Percentiles rank a stretch among this genome's conserved stretches.
phyloP scores from a whole-genome alignment of 2,888 invertebrate genomes.

The Sicus ferrugineus region DNA sequence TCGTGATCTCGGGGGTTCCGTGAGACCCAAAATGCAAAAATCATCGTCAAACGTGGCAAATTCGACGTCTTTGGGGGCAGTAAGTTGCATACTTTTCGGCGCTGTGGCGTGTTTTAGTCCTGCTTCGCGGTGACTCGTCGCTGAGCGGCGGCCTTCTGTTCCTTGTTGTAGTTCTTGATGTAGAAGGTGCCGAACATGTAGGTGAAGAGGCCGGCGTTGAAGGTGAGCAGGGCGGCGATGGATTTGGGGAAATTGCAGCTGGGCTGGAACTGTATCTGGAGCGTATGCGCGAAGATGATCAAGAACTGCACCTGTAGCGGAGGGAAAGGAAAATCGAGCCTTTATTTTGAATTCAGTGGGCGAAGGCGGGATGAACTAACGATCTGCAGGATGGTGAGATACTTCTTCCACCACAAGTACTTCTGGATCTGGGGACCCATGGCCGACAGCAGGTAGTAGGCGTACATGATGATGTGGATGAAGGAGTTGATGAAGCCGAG shows the following conservation, averaged over 20 bases:
- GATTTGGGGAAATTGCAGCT: slow-evolving; percentile 77
- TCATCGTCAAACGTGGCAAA: neutral
- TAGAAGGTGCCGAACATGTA: slow-evolving; percentile 84
- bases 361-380: slow-evolving; percentile 66
- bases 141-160: slow-evolving; percentile 48
- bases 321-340: neutral
- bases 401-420: slow-evolving; percentile 94
- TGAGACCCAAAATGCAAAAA: too few species aligned
- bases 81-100: neutral
- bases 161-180: slow-evolving; percentile 71
- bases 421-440: slow-evolving; percentile 88
- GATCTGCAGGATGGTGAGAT: slow-evolving; percentile 87
- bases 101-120: slow-evolving; percentile 46
- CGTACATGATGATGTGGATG: slow-evolving; percentile 92
- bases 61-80: neutral
- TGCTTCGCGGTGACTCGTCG: slow-evolving; percentile 48
- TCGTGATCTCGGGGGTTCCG: too few species aligned
- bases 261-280: slow-evolving; percentile 71
- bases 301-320: slow-evolving; percentile 73
- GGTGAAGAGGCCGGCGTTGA: slow-evolving; percentile 76
- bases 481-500: slow-evolving; percentile 88
- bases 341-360: neutral
- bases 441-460: slow-evolving; percentile 87
- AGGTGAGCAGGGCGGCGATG: slow-evolving; percentile 72
- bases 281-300: slow-evolving; percentile 77